Evolutionary conservation across 2,113 vertebrate genomes (phyloP), one percentile per base, ranked within the genome.

Genomic region (Nycticryphes semicollaris): DNA sequence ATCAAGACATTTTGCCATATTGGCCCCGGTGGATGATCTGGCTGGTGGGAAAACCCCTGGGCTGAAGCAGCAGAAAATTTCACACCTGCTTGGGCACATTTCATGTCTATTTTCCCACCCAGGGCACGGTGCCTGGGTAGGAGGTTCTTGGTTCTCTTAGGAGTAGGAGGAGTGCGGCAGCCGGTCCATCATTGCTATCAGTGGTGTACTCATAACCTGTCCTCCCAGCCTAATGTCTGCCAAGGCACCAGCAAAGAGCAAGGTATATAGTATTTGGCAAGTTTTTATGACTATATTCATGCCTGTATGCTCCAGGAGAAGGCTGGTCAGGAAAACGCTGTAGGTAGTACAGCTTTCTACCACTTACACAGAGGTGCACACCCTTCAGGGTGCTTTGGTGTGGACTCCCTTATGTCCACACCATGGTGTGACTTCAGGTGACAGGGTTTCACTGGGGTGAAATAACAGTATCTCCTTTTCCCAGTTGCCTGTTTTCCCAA

Each of bases 21-120:
- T 39, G 51, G 48, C n/a, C 79, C 79, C 21, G 4, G 72, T 13
- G 79, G 68, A 15, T 31, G 27, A 37, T 66, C 27, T 7, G 7
- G 5, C 73, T 72, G 87, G 6, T 10, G 3, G 67, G 48, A 51
- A 79, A 68, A 30, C 1, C 59, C 72, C 60, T 48, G 83, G 41
- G 73, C 80, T 86, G 67, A 31, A 53, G 68, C 1, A 57, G 67
- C 39, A 80, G 76, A 28, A 14, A 25, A 78, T 92, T 90, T 94
- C 93, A 92, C 89, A 90, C 83, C 90, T 94, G 79, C 66, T 14
- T 72, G 89, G 86, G 93, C 89, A 88, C 75, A 56, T 73, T 92
- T 94, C 83, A 92, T 0, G 4, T 33, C 83, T 90, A 83, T 33
- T 64, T 93, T 90, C 62, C 79, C 53, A 56, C 35, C 33, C 82